phyloP scores from a whole-genome alignment of 2,113 vertebrate species.

The Atractosteus spatula region DNA sequence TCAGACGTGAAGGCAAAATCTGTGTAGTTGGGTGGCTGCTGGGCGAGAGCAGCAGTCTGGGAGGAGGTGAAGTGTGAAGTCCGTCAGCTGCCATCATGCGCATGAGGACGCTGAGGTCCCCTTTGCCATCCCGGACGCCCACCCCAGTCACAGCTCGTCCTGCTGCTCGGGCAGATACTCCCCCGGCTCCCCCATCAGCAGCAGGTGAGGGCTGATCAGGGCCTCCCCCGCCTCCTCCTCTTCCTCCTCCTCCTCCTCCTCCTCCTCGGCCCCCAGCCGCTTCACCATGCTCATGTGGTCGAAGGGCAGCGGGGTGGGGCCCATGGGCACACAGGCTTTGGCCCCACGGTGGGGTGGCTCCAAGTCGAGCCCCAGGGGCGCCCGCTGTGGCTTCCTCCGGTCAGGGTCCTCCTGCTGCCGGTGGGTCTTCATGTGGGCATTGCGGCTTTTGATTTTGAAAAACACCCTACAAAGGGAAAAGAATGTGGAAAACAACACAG shows the following conservation, averaged over 20 bases:
- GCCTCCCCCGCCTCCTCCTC: constrained; percentile 68
- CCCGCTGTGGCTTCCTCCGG: constrained; percentile 72
- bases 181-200: constrained; percentile 67
- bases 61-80: too few relatives aligned
- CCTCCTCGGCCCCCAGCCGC: constrained; percentile 59
- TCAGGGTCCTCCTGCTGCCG: constrained; percentile 79
- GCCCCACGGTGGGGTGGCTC: constrained; percentile 70
- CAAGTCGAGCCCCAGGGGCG: constrained; percentile 51
- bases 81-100: too few relatives aligned
- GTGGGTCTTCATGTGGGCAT: constrained; percentile 89
- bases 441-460: constrained; percentile 87
- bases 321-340: constrained; percentile 47
- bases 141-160: constrained; percentile 40
- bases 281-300: constrained; percentile 73
- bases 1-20: too few relatives aligned
- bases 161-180: constrained; percentile 60
- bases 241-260: constrained; percentile 61
- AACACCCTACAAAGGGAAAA: constrained; percentile 68
- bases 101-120: too few relatives aligned
- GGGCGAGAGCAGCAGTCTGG: too few relatives aligned
- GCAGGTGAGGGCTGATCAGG: constrained; percentile 64
- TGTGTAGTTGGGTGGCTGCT: too few relatives aligned
- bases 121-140: too few relatives aligned
- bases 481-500: not conserved
- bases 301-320: constrained; percentile 60